Evolutionary conservation across 2,113 vertebrate species (phyloP), one percentile per base, ranked within the genome.

Genomic region (Dinomys branickii): DNA sequence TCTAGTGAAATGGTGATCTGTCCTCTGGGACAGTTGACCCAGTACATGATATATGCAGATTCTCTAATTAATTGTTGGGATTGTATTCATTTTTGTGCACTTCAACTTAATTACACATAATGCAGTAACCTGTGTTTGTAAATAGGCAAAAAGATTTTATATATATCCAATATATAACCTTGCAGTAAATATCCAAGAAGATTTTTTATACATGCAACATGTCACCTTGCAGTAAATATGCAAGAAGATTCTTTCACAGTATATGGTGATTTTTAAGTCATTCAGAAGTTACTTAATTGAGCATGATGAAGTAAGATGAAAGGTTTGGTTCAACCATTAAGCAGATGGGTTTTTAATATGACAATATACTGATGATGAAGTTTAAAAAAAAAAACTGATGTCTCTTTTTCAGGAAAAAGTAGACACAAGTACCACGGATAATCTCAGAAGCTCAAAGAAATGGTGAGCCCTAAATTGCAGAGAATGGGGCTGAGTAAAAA

Each of bases 401-500:
- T 38, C 44, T 73, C 69, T 86, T 85, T 67, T 94, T 89, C 95
- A 96, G 97, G 91, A 95, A 95, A 98, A 95, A 89, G 95, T 86
- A 95, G 95, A 97, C 61, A 58, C 44, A 96, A 88, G 96, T 73
- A 96, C 95, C 97, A 94, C 97, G 67, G 96, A 92, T 97, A 97
- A 98, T 95, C 85, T 96, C 93, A 96, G 90, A 97, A 96, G 47
- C 97, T 94, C 95, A 87, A 88, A 97, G 92, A 98, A 98, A 98
- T 91, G 96, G 94, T 87, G 63, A 97, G 86, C 59, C 85, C 67
- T 95, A 96, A 98, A 98, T 96, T 97, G 80, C 95, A 93, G 96
- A 95, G 96, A 98, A 98, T 94, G 69, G 90, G 94, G 67, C 90
- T 65, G 63, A 96, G 91, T 95, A 89, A 95, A 97, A 50, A 77